These are phyloP conservation scores for Ifrita kowaldi DNA, from an alignment of 2,113 vertebrate genomes.

Conservation along the genomic window DNA sequence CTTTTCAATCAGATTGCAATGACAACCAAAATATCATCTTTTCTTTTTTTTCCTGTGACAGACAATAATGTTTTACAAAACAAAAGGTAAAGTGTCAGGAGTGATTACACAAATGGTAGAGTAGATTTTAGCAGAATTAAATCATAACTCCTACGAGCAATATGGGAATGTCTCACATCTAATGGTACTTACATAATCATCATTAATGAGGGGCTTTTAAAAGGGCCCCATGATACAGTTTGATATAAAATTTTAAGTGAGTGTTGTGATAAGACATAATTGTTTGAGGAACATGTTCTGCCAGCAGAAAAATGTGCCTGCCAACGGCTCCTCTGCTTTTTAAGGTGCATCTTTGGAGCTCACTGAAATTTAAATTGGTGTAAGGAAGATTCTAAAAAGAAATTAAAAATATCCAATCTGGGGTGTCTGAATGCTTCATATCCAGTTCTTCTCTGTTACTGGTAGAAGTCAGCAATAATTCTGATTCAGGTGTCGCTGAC, in stretches of 20 bases:
- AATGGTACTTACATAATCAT: background rate
- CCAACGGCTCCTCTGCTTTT: background rate
- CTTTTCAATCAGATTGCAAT: background rate
- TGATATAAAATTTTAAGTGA: background rate
- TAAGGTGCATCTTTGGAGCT: background rate
- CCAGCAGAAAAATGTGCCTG: background rate
- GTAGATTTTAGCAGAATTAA: conserved; percentile 14
- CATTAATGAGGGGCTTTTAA: conserved; percentile 24
- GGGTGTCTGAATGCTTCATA: background rate
- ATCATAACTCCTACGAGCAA: background rate
- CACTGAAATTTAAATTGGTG: background rate
- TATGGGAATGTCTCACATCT: background rate
- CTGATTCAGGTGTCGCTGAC: background rate
- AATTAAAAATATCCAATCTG: background rate
- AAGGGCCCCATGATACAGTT: background rate
- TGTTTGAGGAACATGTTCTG: conserved; percentile 14
- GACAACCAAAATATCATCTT: background rate
- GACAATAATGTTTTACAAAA: background rate
- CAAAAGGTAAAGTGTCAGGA: conserved; percentile 16
- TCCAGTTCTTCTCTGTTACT: background rate
- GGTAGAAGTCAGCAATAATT: background rate
- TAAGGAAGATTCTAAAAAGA: background rate
- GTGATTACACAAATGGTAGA: background rate
- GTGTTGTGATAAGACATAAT: conserved; percentile 19
- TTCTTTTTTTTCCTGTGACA: background rate